Conservation (phyloP, 2,113 vertebrate genomes). For the Cacatua alba region DNA sequence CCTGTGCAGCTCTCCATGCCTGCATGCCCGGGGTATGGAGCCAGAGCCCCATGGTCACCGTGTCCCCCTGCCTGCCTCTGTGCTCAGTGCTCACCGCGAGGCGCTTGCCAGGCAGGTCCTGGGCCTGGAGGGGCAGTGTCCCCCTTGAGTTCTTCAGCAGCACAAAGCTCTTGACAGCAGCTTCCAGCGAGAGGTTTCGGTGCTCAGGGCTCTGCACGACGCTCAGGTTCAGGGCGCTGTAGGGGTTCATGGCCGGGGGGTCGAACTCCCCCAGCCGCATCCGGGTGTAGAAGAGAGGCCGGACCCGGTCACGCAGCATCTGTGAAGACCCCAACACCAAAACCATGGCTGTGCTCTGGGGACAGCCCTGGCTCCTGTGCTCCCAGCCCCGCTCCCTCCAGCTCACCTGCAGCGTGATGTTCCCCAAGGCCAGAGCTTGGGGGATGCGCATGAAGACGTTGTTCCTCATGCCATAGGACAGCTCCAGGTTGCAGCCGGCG, state of each 20-base stretch:
- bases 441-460: slow-evolving; percentile 64
- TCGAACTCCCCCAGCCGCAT: slow-evolving; percentile 73
- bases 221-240: slow-evolving; percentile 31
- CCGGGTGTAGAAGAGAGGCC: slow-evolving; percentile 69
- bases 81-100: not conserved
- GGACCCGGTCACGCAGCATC: slow-evolving; percentile 53
- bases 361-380: not conserved
- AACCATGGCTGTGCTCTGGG: fast-evolving
- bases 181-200: slow-evolving; percentile 53
- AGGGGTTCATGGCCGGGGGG: slow-evolving; percentile 71
- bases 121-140: slow-evolving; percentile 38
- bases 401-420: slow-evolving; percentile 65
- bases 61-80: fast-evolving
- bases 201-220: slow-evolving; percentile 59
- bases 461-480: slow-evolving; percentile 20
- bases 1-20: not conserved
- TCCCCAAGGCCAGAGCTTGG: slow-evolving; percentile 59
- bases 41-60: not conserved
- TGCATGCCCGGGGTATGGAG: fast-evolving
- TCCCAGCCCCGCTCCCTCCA: fast-evolving
- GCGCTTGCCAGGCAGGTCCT: not conserved
- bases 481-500: slow-evolving; percentile 67
- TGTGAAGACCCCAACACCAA: not conserved
- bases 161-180: slow-evolving; percentile 70
- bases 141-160: slow-evolving; percentile 61